Evolutionary conservation across 1,140 invertebrate genomes (phyloP).

Genomic region (Cotesia typhae): DNA sequence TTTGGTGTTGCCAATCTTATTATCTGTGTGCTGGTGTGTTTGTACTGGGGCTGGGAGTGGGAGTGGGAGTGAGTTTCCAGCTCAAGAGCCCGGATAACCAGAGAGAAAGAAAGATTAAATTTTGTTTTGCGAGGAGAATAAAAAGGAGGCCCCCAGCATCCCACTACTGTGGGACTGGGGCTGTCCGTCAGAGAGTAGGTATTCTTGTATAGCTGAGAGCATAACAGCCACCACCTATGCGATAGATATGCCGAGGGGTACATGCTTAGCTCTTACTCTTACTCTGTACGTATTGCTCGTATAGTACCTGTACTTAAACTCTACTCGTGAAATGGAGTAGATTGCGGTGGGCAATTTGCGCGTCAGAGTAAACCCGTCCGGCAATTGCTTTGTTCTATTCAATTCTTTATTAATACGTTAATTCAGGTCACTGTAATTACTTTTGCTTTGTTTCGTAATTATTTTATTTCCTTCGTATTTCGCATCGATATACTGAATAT

Average conservation of each 20-base stretch:
- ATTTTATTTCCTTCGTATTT: background rate
- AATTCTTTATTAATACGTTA: constrained; percentile 19
- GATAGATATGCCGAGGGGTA: constrained; percentile 12
- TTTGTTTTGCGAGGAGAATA: constrained; percentile 29
- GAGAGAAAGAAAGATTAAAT: background rate
- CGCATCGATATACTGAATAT: background rate
- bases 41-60: background rate
- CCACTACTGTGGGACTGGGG: constrained; percentile 46
- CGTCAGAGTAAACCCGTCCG: background rate
- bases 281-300: background rate
- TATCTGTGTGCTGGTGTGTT: constrained; percentile 10
- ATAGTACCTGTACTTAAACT: background rate
- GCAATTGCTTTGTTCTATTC: constrained; percentile 30
- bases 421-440: background rate
- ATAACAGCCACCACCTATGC: background rate
- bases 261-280: background rate
- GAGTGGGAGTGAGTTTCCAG: background rate
- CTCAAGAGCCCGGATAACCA: background rate
- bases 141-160: constrained; percentile 47
- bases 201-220: constrained; percentile 24
- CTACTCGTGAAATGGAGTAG: constrained; percentile 31
- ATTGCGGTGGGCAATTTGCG: constrained; percentile 30
- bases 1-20: constrained; percentile 11
- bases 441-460: background rate
- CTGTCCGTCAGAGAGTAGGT: constrained; percentile 44